Percentiles rank a stretch among this genome's conserved stretches.
Conservation (phyloP, 2,888 invertebrate species). For the Athripsodes cinereus region DNA sequence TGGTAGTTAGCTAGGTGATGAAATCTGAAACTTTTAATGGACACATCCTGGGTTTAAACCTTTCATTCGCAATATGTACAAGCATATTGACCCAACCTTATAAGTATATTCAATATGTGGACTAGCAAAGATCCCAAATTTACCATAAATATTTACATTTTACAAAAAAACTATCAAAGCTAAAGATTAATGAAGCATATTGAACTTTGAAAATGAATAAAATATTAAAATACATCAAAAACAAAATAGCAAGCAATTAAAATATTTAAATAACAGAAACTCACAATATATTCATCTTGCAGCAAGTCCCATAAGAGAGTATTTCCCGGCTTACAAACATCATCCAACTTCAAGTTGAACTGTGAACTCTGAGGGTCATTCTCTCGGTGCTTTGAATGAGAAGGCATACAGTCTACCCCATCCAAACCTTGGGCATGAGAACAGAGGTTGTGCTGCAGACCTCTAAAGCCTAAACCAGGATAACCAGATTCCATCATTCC, state of each 20-base stretch:
- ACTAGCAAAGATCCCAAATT: too few species aligned
- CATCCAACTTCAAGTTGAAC: constrained; percentile 53
- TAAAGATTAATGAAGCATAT: too few species aligned
- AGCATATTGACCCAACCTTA: too few species aligned
- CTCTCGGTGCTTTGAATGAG: constrained; percentile 17
- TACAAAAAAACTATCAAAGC: too few species aligned
- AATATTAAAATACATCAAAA: too few species aligned
- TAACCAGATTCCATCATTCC: constrained; percentile 23
- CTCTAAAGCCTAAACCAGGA: constrained; percentile 21
- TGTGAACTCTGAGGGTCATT: constrained; percentile 16
- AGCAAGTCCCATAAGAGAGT: constrained; percentile 91
- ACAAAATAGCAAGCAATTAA: constrained; percentile 1
- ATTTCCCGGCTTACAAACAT: constrained; percentile 86
- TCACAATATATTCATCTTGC: constrained; percentile 84
- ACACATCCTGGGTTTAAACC: too few species aligned
- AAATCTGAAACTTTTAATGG: too few species aligned
- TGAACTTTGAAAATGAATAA: too few species aligned
- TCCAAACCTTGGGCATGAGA: constrained; percentile 14
- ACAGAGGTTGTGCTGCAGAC: constrained; percentile 17
- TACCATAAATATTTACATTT: too few species aligned
- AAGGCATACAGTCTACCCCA: constrained; percentile 16
- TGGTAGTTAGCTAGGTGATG: too few species aligned
- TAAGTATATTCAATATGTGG: too few species aligned
- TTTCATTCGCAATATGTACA: too few species aligned
- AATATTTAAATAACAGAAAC: constrained; percentile 31